Percentiles rank a stretch among this genome's conserved stretches.
phyloP scores from a whole-genome alignment of 2,888 invertebrate species.

The Atrina japonica region DNA sequence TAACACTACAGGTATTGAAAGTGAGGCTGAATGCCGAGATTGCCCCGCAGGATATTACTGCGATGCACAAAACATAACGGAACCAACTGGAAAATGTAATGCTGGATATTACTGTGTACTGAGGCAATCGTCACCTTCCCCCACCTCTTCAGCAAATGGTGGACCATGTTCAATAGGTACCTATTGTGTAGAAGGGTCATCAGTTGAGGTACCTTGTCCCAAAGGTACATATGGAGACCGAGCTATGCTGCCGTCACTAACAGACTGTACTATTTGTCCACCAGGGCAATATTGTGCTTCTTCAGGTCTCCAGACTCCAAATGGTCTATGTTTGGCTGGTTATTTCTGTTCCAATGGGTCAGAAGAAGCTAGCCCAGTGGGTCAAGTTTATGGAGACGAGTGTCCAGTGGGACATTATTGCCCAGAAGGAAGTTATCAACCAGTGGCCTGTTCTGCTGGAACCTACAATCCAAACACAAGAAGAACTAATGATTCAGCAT shows the following conservation, averaged over 20 bases:
- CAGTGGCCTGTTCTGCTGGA: slow-evolving; percentile 73
- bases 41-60: slow-evolving; percentile 77
- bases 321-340: slow-evolving; percentile 74
- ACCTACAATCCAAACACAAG: slow-evolving; percentile 72
- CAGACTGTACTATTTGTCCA: slow-evolving; percentile 76
- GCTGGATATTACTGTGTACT: slow-evolving; percentile 76
- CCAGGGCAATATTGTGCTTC: slow-evolving; percentile 76
- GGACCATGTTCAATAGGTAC: slow-evolving; percentile 75
- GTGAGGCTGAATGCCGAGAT: slow-evolving; percentile 66
- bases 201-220: slow-evolving; percentile 70
- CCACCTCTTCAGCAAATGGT: slow-evolving; percentile 57
- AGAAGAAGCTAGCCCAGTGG: slow-evolving; percentile 72
- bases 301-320: slow-evolving; percentile 67
- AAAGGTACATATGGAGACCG: slow-evolving; percentile 77
- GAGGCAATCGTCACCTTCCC: slow-evolving; percentile 65
- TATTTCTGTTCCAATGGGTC: slow-evolving; percentile 76
- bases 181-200: slow-evolving; percentile 71
- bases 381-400: slow-evolving; percentile 74
- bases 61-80: slow-evolving; percentile 72
- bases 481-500: slow-evolving; percentile 66
- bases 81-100: slow-evolving; percentile 72
- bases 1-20: slow-evolving; percentile 72
- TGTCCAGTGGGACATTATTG: slow-evolving; percentile 77
- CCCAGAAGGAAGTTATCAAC: slow-evolving; percentile 69
- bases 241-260: slow-evolving; percentile 65